These are phyloP conservation scores for Diabrotica balteata DNA, from an alignment of 2,888 invertebrate genomes.

Conservation along the genomic window DNA sequence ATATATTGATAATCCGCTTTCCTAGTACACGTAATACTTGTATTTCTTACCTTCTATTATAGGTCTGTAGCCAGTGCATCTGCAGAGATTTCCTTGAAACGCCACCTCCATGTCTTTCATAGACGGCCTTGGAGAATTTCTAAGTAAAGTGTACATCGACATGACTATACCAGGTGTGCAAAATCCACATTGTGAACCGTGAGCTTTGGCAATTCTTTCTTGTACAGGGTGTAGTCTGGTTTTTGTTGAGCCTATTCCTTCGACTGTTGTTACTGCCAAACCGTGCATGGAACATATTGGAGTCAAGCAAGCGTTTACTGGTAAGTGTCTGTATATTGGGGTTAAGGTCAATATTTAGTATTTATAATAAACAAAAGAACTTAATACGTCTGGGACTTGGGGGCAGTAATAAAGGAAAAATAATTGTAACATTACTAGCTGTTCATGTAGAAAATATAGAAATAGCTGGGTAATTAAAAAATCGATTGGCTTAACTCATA, in stretches of 20 bases:
- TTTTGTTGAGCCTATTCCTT: conserved; percentile 87
- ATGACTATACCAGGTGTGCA: conserved; percentile 87
- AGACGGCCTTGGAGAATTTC: conserved; percentile 74
- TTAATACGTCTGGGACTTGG: background rate
- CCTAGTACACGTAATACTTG: too few relatives aligned
- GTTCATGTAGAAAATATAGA: too few relatives aligned
- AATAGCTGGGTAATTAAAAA: too few relatives aligned
- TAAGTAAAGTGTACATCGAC: conserved; percentile 91
- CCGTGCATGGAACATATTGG: conserved; percentile 90
- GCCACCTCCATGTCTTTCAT: conserved; percentile 81
- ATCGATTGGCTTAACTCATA: too few relatives aligned
- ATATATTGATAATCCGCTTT: too few relatives aligned
- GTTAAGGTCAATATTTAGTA: too few relatives aligned
- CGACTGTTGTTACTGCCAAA: conserved; percentile 88
- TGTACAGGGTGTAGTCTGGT: conserved; percentile 85
- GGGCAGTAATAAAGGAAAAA: too few relatives aligned
- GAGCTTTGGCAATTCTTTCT: conserved; percentile 85
- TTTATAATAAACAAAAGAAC: background rate
- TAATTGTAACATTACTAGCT: too few relatives aligned
- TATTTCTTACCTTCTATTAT: conserved; percentile 74
- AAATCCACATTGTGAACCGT: conserved; percentile 91
- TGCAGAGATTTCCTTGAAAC: conserved; percentile 85
- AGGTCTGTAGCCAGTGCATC: conserved; percentile 94
- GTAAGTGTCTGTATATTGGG: conserved; percentile 68
- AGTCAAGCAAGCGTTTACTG: conserved; percentile 89